Conservation (phyloP, 2,888 invertebrate species). For the Chesias legatella region DNA sequence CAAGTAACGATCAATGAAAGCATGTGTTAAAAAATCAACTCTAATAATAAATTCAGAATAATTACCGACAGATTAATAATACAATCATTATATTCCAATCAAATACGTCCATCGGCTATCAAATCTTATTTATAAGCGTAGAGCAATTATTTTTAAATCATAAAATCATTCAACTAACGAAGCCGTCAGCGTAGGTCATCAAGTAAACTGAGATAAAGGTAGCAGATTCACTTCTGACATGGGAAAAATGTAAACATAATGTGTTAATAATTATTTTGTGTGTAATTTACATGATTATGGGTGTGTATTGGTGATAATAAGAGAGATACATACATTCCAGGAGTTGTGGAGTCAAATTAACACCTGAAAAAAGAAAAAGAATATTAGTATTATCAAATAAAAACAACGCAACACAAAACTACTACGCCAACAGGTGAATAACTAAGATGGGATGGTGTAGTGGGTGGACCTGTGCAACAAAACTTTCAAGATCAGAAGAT, state of each 20-base stretch:
- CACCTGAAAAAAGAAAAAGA: constrained; percentile 12
- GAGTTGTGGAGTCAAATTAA: not conserved
- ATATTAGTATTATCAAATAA: not conserved
- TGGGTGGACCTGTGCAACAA: no score
- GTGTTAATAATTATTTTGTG: no score
- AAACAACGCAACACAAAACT: no score
- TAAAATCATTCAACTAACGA: not conserved
- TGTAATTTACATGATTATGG: no score
- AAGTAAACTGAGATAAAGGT: no score
- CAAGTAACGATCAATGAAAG: constrained; percentile 3
- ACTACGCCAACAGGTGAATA: no score
- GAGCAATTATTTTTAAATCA: not conserved
- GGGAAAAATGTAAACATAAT: no score
- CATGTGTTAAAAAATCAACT: constrained; percentile 5
- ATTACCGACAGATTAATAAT: constrained; percentile 12
- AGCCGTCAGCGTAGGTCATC: no score
- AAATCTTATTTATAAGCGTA: not conserved
- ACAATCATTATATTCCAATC: constrained; percentile 11
- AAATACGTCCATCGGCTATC: not conserved
- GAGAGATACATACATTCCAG: constrained; percentile 10
- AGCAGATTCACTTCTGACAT: no score
- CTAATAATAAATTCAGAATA: constrained; percentile 12
- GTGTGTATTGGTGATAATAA: no score
- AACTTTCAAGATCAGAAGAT: no score
- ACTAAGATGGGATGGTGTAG: no score